phyloP scores from a whole-genome alignment of 2,113 vertebrate species.

The Athene noctua region DNA sequence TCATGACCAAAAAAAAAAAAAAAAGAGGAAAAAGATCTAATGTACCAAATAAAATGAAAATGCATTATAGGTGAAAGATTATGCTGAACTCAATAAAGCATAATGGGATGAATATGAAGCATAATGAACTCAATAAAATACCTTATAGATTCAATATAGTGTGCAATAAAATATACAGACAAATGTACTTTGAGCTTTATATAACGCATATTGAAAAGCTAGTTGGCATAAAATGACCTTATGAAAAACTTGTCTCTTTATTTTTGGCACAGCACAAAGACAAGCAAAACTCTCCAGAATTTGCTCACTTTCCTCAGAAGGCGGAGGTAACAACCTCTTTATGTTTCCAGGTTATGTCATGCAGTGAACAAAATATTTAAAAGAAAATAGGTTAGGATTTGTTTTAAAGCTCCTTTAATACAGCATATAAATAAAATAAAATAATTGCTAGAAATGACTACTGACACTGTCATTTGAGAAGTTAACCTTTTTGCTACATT shows the following conservation, averaged over 20 bases:
- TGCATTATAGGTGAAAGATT: slow-evolving; percentile 15
- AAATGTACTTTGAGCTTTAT: slow-evolving; percentile 7
- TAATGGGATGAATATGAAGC: slow-evolving; percentile 14
- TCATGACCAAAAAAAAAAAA: neutral
- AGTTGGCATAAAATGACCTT: neutral
- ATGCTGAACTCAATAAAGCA: neutral
- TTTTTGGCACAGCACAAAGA: neutral
- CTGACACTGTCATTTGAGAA: neutral
- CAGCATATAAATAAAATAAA: neutral
- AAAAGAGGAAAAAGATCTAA: neutral
- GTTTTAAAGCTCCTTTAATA: neutral
- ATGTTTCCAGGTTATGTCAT: neutral
- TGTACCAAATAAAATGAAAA: slow-evolving; percentile 20
- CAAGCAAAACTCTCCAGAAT: neutral
- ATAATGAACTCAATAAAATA: slow-evolving; percentile 33
- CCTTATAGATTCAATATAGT: neutral
- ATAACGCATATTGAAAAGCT: neutral
- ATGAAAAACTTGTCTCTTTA: neutral
- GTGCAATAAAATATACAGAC: neutral
- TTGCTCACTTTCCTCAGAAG: neutral
- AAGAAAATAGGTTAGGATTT: neutral
- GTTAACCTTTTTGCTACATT: neutral
- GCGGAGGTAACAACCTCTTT: neutral
- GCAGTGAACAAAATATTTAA: neutral
- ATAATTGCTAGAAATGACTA: neutral